Base-by-base conservation (phyloP, 2,888 invertebrate species). In the Diabrotica balteata region DNA sequence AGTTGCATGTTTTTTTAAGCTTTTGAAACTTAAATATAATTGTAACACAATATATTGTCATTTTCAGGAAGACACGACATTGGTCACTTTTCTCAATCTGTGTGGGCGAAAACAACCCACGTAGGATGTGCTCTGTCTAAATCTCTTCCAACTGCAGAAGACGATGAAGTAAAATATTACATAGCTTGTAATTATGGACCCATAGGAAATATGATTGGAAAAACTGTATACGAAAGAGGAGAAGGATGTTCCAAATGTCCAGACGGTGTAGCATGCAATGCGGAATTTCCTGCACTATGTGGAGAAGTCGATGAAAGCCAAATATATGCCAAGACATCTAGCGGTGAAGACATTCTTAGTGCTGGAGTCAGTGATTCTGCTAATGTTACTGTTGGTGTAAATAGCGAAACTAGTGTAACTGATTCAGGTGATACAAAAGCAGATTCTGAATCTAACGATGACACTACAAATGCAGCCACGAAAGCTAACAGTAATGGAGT, bases 211-310 rank as follows among this genome's bases (percentile, higher is more conserved):
- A 8, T 42, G 1, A 43, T 43, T 5, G 59, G 49, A 7, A 45
- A 22, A 22, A 53, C 63, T 5, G 60, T 70, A 4, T 68, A 63
- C 45, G 45, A 22, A n/a, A 62, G 50, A 42, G 72, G 72, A 6
- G 22, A 22, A 10, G 47, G 62, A 1, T 70, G 70, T 50, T 62
- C 64, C 7, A 59, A 58, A 47, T 70, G 70, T 65, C 70, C 97
- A 22, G 8, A 10, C 17, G 55, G 51, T n/a, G 8, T 50, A 7
- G 50, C 45, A 22, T 72, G 69, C 47, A 72, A 72, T 52, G 42
- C n/a, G 6, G 42, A 46, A 9, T 72, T 67, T 50, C 22, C 45
- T 32, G 61, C 63, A 4, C 49, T 72, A 42, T 72, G 72, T 61
- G 72, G 72, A 10, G 67, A 52, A 42, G 11, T 60, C n/a, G 60